Conservation (phyloP, 1,140 invertebrate species). For the Pemphigus obesinymphae region DNA sequence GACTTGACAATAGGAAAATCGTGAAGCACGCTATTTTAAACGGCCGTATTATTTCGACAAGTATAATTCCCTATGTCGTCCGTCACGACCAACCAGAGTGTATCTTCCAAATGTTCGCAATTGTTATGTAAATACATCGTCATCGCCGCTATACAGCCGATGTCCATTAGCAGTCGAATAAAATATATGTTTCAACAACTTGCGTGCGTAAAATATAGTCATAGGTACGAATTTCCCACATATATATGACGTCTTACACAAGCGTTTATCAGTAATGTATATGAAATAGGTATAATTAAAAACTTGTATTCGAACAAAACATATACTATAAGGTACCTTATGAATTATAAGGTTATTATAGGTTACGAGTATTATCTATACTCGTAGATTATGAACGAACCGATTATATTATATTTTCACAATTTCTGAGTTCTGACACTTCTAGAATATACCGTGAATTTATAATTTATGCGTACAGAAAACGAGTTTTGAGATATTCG, state of each 20-base stretch:
- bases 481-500: not conserved
- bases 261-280: not conserved
- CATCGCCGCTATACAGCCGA: too few species aligned
- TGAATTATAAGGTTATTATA: too few species aligned
- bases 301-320: not conserved
- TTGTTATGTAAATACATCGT: conserved; percentile 12
- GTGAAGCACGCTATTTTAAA: conserved; percentile 34
- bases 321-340: too few species aligned
- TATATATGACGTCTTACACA: not conserved
- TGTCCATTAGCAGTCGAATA: not conserved
- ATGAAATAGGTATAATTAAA: not conserved
- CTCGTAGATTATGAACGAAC: not conserved
- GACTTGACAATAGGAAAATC: conserved; percentile 32
- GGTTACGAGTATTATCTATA: too few species aligned
- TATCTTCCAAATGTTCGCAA: not conserved
- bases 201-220: not conserved
- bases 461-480: not conserved
- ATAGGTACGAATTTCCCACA: not conserved
- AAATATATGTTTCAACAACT: not conserved
- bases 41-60: conserved; percentile 17
- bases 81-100: conserved; percentile 4
- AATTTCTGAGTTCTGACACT: not conserved
- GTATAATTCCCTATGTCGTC: not conserved
- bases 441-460: not conserved
- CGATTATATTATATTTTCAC: not conserved